These are phyloP conservation scores for Labroides dimidiatus DNA, from an alignment of 2,797 vertebrate species.

Conservation along the genomic window DNA sequence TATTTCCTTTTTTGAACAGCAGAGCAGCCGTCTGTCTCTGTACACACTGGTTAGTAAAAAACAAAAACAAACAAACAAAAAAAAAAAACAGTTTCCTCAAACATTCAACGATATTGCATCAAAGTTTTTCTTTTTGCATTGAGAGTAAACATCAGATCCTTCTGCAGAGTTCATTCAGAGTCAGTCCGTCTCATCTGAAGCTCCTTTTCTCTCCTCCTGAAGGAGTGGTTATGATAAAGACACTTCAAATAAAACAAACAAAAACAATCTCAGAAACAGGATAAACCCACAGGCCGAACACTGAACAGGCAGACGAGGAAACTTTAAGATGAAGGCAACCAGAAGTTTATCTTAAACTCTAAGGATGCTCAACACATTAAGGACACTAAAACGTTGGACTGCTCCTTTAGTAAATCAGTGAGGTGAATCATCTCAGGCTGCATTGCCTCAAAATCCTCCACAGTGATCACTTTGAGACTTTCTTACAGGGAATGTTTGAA, in stretches of 20 bases:
- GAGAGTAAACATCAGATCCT: slow-evolving; percentile 19
- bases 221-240: background rate
- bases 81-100: background rate
- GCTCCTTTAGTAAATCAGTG: slow-evolving; percentile 11
- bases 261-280: slow-evolving; percentile 3
- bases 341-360: background rate
- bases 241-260: slow-evolving; percentile 5
- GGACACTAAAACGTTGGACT: background rate
- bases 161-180: background rate
- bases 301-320: background rate
- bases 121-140: slow-evolving; percentile 4
- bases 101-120: slow-evolving; percentile 31
- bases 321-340: background rate
- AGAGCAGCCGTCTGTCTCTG: slow-evolving; percentile 18
- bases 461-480: too few relatives aligned
- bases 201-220: background rate
- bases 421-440: background rate
- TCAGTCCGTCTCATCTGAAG: background rate
- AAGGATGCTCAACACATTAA: too few relatives aligned
- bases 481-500: too few relatives aligned
- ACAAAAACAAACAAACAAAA: too few relatives aligned
- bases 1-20: slow-evolving; percentile 46
- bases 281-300: background rate
- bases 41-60: slow-evolving; percentile 23
- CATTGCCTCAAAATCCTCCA: slow-evolving; percentile 14